phyloP scores from a whole-genome alignment of 2,888 invertebrate genomes.

The Hirtodrosophila duncani region DNA sequence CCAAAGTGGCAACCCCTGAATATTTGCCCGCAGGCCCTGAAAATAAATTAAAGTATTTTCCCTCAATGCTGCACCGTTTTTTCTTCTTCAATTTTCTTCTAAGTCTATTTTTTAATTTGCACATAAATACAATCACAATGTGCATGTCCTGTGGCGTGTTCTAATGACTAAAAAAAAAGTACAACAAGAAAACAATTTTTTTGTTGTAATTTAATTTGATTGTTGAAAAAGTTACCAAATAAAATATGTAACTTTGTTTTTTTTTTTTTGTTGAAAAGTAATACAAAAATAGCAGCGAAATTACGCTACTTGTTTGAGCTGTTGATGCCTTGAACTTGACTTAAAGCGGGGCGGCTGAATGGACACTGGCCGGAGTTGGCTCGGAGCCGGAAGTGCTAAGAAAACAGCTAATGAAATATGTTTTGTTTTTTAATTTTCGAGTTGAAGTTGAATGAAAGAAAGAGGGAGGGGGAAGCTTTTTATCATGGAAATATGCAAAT shows the following conservation, averaged over 20 bases:
- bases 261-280: conserved; percentile 8
- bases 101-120: conserved; percentile 40
- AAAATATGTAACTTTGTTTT: conserved; percentile 17
- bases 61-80: conserved; percentile 23
- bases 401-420: too few relatives aligned
- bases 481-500: too few relatives aligned
- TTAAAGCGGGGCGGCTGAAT: too few relatives aligned
- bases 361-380: too few relatives aligned
- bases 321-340: too few relatives aligned
- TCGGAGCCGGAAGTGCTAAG: too few relatives aligned
- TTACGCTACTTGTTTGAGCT: not conserved
- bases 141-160: conserved; percentile 26
- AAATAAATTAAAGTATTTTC: conserved; percentile 64
- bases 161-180: conserved; percentile 17
- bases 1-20: conserved; percentile 25
- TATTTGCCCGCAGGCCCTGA: conserved; percentile 37
- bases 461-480: too few relatives aligned
- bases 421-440: too few relatives aligned
- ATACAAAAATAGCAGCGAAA: not conserved
- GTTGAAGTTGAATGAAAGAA: too few relatives aligned
- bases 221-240: conserved; percentile 27
- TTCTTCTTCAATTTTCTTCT: conserved; percentile 8
- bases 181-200: conserved; percentile 13
- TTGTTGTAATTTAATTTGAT: conserved; percentile 35
- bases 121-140: conserved; percentile 30